Evolutionary conservation across 2,113 vertebrate species (phyloP).

Genomic region (Macaca fascicularis): DNA sequence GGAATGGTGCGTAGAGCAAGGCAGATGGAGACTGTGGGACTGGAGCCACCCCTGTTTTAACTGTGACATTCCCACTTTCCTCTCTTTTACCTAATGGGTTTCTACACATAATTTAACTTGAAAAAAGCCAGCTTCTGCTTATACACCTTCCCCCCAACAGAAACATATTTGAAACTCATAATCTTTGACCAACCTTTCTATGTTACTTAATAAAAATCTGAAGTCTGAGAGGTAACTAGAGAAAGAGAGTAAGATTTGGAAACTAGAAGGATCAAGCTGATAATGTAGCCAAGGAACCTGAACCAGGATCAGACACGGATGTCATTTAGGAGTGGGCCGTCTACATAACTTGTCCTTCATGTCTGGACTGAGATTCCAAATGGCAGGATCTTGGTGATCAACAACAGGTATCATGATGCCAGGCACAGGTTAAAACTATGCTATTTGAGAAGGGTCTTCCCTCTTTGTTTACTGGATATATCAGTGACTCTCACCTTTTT

Average conservation of each 20-base stretch:
- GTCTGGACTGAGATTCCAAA: neutral
- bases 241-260: neutral
- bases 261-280: neutral
- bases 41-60: neutral
- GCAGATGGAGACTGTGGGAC: rapidly evolving
- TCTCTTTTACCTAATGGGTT: neutral
- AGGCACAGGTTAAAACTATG: neutral
- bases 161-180: neutral
- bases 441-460: neutral
- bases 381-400: neutral
- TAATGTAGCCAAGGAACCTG: neutral
- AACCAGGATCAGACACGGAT: neutral
- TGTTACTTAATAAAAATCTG: neutral
- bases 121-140: neutral
- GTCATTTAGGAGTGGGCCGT: rapidly evolving
- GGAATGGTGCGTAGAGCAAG: rapidly evolving
- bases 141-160: neutral
- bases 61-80: neutral
- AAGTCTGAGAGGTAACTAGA: neutral
- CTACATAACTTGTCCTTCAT: neutral
- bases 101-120: neutral
- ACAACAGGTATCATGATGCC: rapidly evolving
- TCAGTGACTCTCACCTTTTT: neutral
- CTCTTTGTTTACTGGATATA: neutral
- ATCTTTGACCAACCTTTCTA: neutral